phyloP scores from a whole-genome alignment of 2,888 invertebrate species.

The Dryadula phaetusa region DNA sequence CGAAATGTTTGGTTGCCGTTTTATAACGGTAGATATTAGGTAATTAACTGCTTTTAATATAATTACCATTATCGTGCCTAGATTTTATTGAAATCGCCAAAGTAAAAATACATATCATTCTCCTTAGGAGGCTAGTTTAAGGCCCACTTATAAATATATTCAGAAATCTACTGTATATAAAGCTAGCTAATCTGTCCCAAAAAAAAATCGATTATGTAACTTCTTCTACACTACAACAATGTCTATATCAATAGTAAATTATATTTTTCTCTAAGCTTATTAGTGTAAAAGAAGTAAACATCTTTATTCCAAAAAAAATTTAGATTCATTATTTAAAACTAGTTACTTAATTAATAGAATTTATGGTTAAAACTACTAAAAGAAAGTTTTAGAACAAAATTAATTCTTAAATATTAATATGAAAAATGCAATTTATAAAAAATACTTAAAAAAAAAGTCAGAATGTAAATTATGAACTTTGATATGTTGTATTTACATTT shows the following conservation, averaged over 20 bases:
- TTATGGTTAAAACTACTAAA: not conserved
- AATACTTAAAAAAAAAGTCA: no score
- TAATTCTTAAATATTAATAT: not conserved
- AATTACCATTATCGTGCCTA: constrained; percentile 72
- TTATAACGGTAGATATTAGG: not conserved
- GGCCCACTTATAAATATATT: constrained; percentile 22
- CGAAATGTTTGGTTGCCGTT: not conserved
- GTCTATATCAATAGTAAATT: constrained; percentile 7
- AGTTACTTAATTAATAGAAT: not conserved
- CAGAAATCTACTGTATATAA: constrained; percentile 3
- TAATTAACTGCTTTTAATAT: constrained; percentile 40
- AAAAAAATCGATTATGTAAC: not conserved
- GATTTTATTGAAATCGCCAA: constrained; percentile 71
- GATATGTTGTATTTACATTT: no score
- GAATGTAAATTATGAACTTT: no score
- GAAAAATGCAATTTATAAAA: no score
- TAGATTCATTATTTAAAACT: not conserved
- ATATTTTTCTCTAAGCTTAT: not conserved
- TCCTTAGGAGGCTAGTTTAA: constrained; percentile 56
- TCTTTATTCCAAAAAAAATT: not conserved
- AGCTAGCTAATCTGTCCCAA: not conserved
- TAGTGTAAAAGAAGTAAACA: not conserved
- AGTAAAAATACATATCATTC: constrained; percentile 68
- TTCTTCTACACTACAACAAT: constrained; percentile 7
- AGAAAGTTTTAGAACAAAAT: not conserved